Evolutionary conservation across 1,140 invertebrate species (phyloP).

Genomic region (Drosophila fuyamai): DNA sequence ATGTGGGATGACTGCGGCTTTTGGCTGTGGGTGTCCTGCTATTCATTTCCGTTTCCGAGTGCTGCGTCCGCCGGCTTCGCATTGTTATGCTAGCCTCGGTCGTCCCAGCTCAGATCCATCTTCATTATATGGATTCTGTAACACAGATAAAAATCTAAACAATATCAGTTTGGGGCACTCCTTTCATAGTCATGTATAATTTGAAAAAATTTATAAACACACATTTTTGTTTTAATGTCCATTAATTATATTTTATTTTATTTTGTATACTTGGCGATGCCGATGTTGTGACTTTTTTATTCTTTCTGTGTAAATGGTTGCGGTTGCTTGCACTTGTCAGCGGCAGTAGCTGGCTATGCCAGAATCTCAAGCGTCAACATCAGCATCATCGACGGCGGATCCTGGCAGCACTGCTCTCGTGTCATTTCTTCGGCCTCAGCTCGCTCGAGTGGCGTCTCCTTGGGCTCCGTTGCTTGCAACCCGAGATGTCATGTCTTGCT

Average conservation of each 20-base stretch:
- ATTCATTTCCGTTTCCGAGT: slow-evolving; percentile 77
- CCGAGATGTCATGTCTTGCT: slow-evolving; percentile 80
- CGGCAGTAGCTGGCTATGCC: slow-evolving; percentile 17
- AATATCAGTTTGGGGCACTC: too few relatives aligned
- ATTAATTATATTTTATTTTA: not conserved
- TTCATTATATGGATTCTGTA: slow-evolving; percentile 41
- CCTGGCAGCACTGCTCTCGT: slow-evolving; percentile 38
- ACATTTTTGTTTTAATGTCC: not conserved
- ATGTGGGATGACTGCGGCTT: slow-evolving; percentile 18
- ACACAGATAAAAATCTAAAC: not conserved
- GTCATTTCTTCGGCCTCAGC: slow-evolving; percentile 73
- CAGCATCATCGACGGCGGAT: slow-evolving; percentile 20
- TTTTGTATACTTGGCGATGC: not conserved
- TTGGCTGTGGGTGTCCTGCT: slow-evolving; percentile 63
- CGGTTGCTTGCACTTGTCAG: slow-evolving; percentile 64
- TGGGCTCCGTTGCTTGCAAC: slow-evolving; percentile 29
- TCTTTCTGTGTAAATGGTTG: slow-evolving; percentile 25
- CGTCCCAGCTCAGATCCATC: slow-evolving; percentile 45
- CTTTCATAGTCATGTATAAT: too few relatives aligned
- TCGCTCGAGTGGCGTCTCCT: slow-evolving; percentile 59
- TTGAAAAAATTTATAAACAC: not conserved
- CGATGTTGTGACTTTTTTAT: not conserved
- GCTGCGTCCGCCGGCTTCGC: slow-evolving; percentile 58
- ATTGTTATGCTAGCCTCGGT: slow-evolving; percentile 60
- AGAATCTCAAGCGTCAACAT: slow-evolving; percentile 7